Base-by-base conservation (phyloP, 2,888 invertebrate genomes). In the Rambutsinella grinnellia region DNA sequence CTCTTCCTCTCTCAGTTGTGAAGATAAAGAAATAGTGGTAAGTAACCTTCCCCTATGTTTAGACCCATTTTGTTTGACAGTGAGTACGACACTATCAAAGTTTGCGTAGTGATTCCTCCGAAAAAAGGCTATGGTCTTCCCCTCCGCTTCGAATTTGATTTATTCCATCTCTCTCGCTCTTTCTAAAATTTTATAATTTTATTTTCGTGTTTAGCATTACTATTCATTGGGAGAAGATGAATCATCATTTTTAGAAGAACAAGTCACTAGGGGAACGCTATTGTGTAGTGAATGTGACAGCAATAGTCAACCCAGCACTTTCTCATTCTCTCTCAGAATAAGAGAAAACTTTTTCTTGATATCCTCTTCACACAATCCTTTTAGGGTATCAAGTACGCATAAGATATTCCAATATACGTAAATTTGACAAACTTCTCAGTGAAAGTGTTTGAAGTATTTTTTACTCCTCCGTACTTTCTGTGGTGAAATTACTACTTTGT, bases 101-200 rank as follows among this genome's bases (percentile, higher is more conserved):
- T 36, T 36, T 36, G 36, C 5, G 36, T 8, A 8, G 36, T 36
- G 36, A 21, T 56, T 26, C 24, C 21, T 53, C 21, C 24, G 3
- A 26, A 56, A 21, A 56, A 56, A 13, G 15, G n/a, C 8, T 27
- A 27, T 5, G 44, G 17, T 58, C n/a, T 21, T 53, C 44, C 56
- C 56, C 56, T 57, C 8, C 6, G 2, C 28, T 27, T 27, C 49
- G 10, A 5, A 15, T 27, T 60, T 60, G 13, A 21, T 21, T 44
- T 60, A 24, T 8, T 13, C 6, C 57, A n/a, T 57, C 17, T 54
- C 51, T 51, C n/a, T n/a, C n/a, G n/a, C n/a, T n/a, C n/a, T n/a
- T n/a, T n/a, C 36, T 36, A 62, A 61, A 71, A 58, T 63, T 63
- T 68, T 74, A 74, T 74, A 74, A 74, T 74, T 75, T 54, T 10